phyloP scores from a whole-genome alignment of 2,888 invertebrate genomes.

The Steromphala cineraria region DNA sequence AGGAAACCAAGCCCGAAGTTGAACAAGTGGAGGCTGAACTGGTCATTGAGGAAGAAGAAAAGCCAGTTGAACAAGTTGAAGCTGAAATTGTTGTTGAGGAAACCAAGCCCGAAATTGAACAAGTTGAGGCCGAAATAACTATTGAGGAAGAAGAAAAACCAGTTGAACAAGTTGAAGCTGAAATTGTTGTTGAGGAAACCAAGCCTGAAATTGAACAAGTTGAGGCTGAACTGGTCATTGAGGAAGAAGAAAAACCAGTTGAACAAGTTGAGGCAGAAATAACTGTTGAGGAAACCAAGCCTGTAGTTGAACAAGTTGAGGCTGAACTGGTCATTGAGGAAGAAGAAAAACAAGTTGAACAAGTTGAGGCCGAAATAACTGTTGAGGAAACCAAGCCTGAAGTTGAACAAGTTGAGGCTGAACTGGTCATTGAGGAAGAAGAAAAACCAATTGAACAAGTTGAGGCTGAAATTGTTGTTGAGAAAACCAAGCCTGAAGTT shows the following conservation, averaged over 20 bases:
- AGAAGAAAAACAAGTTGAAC: constrained; percentile 75
- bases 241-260: constrained; percentile 4
- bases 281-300: constrained; percentile 29
- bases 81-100: constrained; percentile 29
- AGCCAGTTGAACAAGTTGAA: constrained; percentile 79
- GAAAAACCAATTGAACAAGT: constrained; percentile 1
- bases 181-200: constrained; percentile 33
- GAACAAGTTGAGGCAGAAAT: constrained; percentile 5
- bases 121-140: constrained; percentile 51
- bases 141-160: constrained; percentile 22
- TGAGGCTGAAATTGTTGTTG: constrained; percentile 5
- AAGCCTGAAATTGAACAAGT: constrained; percentile 68
- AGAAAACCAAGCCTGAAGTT: neutral
- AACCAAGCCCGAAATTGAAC: constrained; percentile 61
- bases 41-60: constrained; percentile 15
- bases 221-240: constrained; percentile 7
- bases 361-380: constrained; percentile 76
- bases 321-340: constrained; percentile 28
- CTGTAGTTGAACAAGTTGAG: constrained; percentile 65
- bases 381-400: constrained; percentile 54
- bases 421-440: neutral
- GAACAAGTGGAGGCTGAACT: constrained; percentile 40
- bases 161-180: constrained; percentile 76
- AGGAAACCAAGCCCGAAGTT: constrained; percentile 33
- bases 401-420: constrained; percentile 58